Evolutionary conservation across 1,140 invertebrate genomes (phyloP), one percentile per base, ranked within the genome.

Genomic region (Chironomus striatipennis): DNA sequence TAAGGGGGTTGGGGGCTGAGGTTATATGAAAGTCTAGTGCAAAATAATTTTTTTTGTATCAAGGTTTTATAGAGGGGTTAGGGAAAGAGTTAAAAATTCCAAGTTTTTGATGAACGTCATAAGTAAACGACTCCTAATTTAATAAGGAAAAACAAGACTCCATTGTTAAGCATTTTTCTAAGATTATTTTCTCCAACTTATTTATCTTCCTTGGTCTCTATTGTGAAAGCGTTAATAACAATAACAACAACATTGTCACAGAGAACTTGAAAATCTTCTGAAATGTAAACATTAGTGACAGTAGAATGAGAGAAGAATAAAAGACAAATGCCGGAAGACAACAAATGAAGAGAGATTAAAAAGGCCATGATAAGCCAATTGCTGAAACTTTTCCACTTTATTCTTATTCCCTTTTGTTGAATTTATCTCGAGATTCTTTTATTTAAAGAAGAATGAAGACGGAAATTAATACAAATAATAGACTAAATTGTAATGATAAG

Each of bases 341-440:
- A n/a, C 12, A 15, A 57, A 57, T 15, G 47, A n/a, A 57, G 47
- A 57, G 12, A 57, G 47, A 57, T 57, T 57, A n/a, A 57, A 57
- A 57, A 57, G 47, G 12, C 47, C 47, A 57, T 57, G 47, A 57
- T 57, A 57, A 57, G 47, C 47, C 47, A 57, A 57, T 57, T 57
- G 24, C 24, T 34, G 47, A 57, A 57, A 57, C 47, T 57, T 57
- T 57, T 47, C 15, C 43, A 9, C 15, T 47, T 47, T 15, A 10
- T 15, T 1, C 43, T 57, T n/a, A n/a, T 10, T 57, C 10, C n/a
- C 47, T 57, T 12, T 57, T 12, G 47, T 34, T 34, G 24, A 34
- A 34, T 34, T 34, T 34, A 34, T 34, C 24, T 34, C 24, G 5
- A 34, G 24, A 34, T 34, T 34, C 24, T 34, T 34, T 34, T 34